Conservation (phyloP, 2,888 invertebrate species). For the Caenorhabditis panamensis region DNA sequence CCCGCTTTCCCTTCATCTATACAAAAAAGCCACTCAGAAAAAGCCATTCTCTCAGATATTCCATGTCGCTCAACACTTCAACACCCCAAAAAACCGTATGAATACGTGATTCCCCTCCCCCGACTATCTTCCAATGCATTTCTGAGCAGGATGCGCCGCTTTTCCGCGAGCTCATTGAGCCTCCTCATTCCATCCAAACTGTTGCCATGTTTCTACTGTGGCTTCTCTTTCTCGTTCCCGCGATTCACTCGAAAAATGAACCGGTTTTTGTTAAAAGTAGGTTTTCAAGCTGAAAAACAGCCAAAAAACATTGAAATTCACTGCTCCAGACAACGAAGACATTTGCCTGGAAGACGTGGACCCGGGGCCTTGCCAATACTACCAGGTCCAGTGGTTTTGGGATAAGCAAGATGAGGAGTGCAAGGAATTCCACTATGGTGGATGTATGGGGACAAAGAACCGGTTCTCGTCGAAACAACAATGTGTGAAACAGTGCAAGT, state of each 20-base stretch:
- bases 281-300: not conserved
- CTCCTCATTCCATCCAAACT: slow-evolving; percentile 17
- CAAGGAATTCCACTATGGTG: slow-evolving; percentile 79
- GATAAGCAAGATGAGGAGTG: slow-evolving; percentile 72
- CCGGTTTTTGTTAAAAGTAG: slow-evolving; percentile 38
- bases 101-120: slow-evolving; percentile 39
- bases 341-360: slow-evolving; percentile 68
- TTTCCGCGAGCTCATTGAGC: not conserved
- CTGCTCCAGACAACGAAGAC: slow-evolving; percentile 66
- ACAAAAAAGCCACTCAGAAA: not conserved
- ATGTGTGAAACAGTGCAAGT: slow-evolving; percentile 77
- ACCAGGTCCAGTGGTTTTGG: slow-evolving; percentile 76
- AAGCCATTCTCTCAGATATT: not conserved
- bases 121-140: slow-evolving; percentile 30
- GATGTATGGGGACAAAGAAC: slow-evolving; percentile 78
- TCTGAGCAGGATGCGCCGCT: not conserved
- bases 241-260: slow-evolving; percentile 22
- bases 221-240: slow-evolving; percentile 11
- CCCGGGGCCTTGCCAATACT: slow-evolving; percentile 78
- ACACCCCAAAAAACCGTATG: slow-evolving; percentile 56
- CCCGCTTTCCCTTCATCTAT: too few relatives aligned
- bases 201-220: slow-evolving; percentile 14
- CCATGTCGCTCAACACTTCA: slow-evolving; percentile 23
- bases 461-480: slow-evolving; percentile 75
- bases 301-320: too few relatives aligned